These are phyloP conservation scores for Gracilinanus agilis DNA, from an alignment of 2,113 vertebrate species.

Conservation along the genomic window DNA sequence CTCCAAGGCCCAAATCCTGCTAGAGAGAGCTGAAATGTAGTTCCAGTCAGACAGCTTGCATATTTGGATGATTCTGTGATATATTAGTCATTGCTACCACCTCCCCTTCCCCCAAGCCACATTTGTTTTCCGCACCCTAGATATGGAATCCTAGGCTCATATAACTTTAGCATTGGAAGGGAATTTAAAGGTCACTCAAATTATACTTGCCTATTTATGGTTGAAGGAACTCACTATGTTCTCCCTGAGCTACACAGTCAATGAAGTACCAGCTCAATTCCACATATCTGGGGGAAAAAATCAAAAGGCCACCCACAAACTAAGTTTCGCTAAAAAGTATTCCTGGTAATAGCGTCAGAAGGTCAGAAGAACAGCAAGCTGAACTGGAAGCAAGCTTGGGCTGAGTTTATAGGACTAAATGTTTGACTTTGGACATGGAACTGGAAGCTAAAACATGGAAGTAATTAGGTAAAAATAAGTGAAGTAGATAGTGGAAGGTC, in stretches of 20 bases:
- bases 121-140: neutral
- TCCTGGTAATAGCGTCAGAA: slow-evolving; percentile 3
- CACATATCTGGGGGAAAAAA: neutral
- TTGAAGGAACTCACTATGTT: neutral
- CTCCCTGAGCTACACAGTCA: neutral
- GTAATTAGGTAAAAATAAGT: neutral
- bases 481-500: neutral
- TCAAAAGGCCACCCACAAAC: neutral
- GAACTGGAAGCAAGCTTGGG: neutral
- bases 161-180: neutral
- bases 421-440: slow-evolving; percentile 22
- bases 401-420: slow-evolving; percentile 11
- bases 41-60: neutral
- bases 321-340: neutral
- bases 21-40: neutral
- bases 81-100: neutral
- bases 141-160: neutral
- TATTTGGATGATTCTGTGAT: neutral
- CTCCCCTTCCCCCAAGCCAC: neutral
- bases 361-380: neutral
- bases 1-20: neutral
- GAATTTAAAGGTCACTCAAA: neutral
- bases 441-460: neutral
- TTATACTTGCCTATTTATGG: neutral
- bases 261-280: neutral